These are phyloP conservation scores for Carettochelys insculpta DNA, from an alignment of 2,113 vertebrate genomes.

Conservation along the genomic window DNA sequence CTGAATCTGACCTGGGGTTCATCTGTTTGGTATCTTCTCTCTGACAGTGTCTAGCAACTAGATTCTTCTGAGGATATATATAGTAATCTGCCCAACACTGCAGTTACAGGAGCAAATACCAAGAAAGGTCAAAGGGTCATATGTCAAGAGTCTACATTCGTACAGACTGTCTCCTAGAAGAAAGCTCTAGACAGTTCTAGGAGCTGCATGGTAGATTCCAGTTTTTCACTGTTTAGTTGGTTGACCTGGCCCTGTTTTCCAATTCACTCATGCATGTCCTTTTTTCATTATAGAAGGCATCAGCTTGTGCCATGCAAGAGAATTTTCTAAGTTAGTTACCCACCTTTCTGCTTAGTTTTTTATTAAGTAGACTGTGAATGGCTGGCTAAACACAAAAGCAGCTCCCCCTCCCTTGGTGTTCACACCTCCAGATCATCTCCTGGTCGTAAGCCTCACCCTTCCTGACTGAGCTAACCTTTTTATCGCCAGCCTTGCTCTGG, in stretches of 20 bases:
- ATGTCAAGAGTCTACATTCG: neutral
- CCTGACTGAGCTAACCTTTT: too few relatives aligned
- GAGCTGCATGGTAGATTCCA: rapidly evolving
- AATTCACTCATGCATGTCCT: neutral
- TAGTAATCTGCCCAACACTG: neutral
- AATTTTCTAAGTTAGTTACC: neutral
- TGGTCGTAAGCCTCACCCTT: too few relatives aligned
- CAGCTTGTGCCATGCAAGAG: neutral
- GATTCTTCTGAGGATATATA: neutral
- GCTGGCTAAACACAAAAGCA: too few relatives aligned
- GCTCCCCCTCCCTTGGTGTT: too few relatives aligned
- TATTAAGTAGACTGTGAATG: too few relatives aligned
- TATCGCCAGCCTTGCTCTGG: too few relatives aligned
- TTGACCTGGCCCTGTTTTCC: neutral
- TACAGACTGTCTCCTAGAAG: neutral
- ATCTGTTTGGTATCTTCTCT: neutral
- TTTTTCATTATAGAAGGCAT: neutral
- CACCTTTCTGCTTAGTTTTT: neutral
- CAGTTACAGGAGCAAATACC: neutral
- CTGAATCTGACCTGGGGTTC: neutral
- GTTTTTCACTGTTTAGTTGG: neutral
- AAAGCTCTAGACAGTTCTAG: rapidly evolving
- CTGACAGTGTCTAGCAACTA: neutral
- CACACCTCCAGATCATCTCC: too few relatives aligned
- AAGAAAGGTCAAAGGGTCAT: neutral